phyloP scores from a whole-genome alignment of 1,140 invertebrate genomes.

The Pentalonia nigronervosa region DNA sequence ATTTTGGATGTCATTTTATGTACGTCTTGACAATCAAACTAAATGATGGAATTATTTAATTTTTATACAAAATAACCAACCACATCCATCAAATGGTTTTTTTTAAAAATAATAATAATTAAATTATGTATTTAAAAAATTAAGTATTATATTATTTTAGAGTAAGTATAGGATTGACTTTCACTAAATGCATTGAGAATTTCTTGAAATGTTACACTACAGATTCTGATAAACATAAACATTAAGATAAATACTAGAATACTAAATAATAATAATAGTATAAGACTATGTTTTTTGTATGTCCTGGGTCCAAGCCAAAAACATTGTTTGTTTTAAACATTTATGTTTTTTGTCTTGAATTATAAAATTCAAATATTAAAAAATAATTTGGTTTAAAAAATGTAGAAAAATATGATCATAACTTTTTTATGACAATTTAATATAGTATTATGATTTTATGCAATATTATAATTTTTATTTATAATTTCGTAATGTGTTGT shows the following conservation, averaged over 20 bases:
- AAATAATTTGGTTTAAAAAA: neutral
- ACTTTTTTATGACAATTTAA: neutral
- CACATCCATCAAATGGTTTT: too few relatives aligned
- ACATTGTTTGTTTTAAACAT: neutral
- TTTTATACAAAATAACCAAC: too few relatives aligned
- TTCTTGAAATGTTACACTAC: neutral
- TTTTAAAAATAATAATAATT: too few relatives aligned
- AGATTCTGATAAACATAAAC: neutral
- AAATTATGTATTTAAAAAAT: too few relatives aligned
- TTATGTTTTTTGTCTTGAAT: neutral
- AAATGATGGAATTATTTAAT: too few relatives aligned
- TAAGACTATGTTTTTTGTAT: neutral
- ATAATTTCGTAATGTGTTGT: too few relatives aligned
- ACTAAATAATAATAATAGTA: neutral
- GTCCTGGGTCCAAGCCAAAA: neutral
- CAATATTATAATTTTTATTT: too few relatives aligned
- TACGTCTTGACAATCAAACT: neutral
- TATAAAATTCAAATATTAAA: neutral
- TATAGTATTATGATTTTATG: neutral
- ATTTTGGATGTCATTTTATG: neutral
- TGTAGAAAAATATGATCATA: neutral
- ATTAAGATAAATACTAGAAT: neutral
- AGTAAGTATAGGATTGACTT: neutral
- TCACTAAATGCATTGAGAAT: neutral
- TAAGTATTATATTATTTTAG: too few relatives aligned